These are phyloP conservation scores for Balaenoptera acutorostrata DNA, from an alignment of 2,113 vertebrate genomes.

Conservation along the genomic window DNA sequence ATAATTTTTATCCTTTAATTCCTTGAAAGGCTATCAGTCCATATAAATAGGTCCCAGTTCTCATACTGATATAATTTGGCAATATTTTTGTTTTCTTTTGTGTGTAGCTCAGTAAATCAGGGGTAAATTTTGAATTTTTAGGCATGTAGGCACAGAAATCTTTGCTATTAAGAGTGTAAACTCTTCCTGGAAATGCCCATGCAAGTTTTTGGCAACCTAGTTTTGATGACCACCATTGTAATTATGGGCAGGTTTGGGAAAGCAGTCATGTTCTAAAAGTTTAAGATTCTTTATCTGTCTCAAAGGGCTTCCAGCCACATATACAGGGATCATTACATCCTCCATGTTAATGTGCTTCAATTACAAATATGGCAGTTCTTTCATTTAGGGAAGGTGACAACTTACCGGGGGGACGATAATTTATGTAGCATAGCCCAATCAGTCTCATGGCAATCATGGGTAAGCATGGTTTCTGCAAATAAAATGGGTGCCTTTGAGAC, in stretches of 20 bases:
- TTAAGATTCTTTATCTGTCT: not conserved
- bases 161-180: not conserved
- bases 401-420: not conserved
- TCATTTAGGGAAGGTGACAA: not conserved
- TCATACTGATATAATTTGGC: not conserved
- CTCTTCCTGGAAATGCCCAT: not conserved
- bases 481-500: not conserved
- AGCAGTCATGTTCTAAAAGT: not conserved
- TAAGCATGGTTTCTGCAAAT: not conserved
- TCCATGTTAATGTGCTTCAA: not conserved
- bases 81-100: not conserved
- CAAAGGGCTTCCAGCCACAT: not conserved
- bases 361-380: not conserved
- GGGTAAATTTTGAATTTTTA: not conserved
- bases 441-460: not conserved
- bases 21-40: not conserved
- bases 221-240: not conserved
- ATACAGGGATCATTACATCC: not conserved
- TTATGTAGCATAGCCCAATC: not conserved
- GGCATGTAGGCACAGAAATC: not conserved
- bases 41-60: not conserved
- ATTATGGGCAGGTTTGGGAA: not conserved
- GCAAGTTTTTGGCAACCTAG: not conserved
- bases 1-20: not conserved
- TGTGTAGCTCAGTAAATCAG: not conserved